These are phyloP conservation scores for Sicus ferrugineus DNA, from an alignment of 2,888 invertebrate genomes.

Conservation along the genomic window DNA sequence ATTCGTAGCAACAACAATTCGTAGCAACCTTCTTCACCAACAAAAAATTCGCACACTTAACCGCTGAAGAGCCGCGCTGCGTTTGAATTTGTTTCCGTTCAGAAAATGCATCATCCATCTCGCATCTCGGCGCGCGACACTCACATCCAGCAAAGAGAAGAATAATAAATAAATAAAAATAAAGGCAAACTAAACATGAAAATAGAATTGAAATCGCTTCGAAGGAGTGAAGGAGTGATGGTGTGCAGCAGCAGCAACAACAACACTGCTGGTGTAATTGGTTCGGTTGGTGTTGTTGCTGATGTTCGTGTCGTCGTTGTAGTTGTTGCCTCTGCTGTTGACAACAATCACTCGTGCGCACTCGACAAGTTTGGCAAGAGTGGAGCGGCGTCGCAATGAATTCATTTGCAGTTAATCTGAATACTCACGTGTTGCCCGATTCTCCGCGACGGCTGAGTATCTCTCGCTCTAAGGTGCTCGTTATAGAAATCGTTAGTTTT, in stretches of 20 bases:
- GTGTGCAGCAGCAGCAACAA: background rate
- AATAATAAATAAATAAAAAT: background rate
- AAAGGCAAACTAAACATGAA: background rate
- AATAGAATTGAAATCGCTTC: background rate
- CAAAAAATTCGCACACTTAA: slow-evolving; percentile 28
- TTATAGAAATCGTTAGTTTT: background rate
- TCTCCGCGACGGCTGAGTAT: background rate
- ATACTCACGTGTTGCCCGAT: background rate
- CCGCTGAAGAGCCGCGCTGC: slow-evolving; percentile 27
- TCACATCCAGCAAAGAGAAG: background rate
- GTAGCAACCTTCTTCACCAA: background rate
- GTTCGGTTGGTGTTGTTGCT: background rate
- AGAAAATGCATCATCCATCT: slow-evolving; percentile 16
- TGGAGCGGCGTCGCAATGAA: background rate
- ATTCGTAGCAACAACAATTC: background rate
- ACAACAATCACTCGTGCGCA: slow-evolving; percentile 14
- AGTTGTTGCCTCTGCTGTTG: background rate
- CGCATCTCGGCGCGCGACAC: slow-evolving; percentile 3
- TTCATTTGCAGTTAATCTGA: background rate
- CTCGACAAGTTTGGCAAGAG: background rate
- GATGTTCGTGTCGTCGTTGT: slow-evolving; percentile 2
- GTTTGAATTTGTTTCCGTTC: slow-evolving; percentile 31
- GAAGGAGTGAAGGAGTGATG: slow-evolving; percentile 16
- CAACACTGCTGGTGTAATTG: slow-evolving; percentile 1
- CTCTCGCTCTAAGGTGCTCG: background rate